These are phyloP conservation scores for Neelides sp. DNA, from an alignment of 1,140 invertebrate genomes.

Conservation along the genomic window DNA sequence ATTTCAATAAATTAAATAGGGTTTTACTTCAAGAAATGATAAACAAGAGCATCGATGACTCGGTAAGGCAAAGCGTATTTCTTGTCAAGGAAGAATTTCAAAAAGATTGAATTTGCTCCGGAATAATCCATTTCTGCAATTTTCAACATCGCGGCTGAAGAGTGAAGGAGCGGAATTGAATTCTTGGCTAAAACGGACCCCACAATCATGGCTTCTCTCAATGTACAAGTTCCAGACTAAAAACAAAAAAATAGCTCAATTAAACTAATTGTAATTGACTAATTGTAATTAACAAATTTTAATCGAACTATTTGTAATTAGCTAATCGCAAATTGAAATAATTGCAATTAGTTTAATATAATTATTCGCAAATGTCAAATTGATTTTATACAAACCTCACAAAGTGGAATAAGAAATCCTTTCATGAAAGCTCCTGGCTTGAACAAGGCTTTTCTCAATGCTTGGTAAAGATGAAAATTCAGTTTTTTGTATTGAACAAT, in stretches of 20 bases:
- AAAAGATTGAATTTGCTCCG: slow-evolving; percentile 92
- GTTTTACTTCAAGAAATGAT: slow-evolving; percentile 75
- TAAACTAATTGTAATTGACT: too few species aligned
- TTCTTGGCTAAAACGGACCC: slow-evolving; percentile 80
- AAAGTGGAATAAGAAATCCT: slow-evolving; percentile 79
- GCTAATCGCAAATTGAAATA: background rate
- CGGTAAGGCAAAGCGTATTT: slow-evolving; percentile 94
- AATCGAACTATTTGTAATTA: slow-evolving; percentile 1
- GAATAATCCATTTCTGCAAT: slow-evolving; percentile 97
- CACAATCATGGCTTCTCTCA: slow-evolving; percentile 89
- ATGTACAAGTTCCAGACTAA: slow-evolving; percentile 77
- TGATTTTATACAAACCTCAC: slow-evolving; percentile 49
- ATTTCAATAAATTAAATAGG: background rate
- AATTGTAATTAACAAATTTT: slow-evolving; percentile 10
- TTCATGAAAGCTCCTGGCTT: slow-evolving; percentile 99
- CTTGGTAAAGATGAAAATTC: slow-evolving; percentile 94
- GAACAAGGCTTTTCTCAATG: slow-evolving; percentile 81
- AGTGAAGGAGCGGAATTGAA: slow-evolving; percentile 92
- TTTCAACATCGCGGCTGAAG: slow-evolving; percentile 83
- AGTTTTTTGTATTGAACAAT: slow-evolving; percentile 86
- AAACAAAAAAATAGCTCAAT: slow-evolving; percentile 30
- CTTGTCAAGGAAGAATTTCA: slow-evolving; percentile 90
- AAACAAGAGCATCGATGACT: slow-evolving; percentile 89
- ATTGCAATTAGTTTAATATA: background rate
- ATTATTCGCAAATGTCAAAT: too few species aligned